phyloP scores from a whole-genome alignment of 2,888 invertebrate species.

The Drosophila monieri region DNA sequence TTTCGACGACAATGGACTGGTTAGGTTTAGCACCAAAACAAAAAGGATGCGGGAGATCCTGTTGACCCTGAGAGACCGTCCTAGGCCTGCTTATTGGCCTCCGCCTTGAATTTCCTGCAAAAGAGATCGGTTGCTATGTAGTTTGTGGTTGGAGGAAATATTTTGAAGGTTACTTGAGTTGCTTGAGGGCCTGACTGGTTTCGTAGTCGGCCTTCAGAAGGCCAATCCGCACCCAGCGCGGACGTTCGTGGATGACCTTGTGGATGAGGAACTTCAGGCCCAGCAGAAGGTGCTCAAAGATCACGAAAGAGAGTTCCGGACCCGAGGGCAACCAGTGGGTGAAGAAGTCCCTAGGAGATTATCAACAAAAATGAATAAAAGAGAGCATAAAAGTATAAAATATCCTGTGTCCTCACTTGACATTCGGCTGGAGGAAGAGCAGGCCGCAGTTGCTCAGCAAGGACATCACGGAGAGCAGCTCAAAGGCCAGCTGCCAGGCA shows the following conservation, averaged over 20 bases:
- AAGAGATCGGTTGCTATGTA: not conserved
- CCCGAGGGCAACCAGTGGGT: conserved; percentile 78
- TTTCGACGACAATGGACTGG: conserved; percentile 30
- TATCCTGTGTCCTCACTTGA: conserved; percentile 81
- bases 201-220: conserved; percentile 87
- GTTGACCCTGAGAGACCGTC: not conserved
- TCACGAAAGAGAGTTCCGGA: conserved; percentile 86
- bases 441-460: conserved; percentile 91
- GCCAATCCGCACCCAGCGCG: conserved; percentile 88
- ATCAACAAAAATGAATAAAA: not conserved
- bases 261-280: conserved; percentile 87
- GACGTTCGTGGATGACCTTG: conserved; percentile 89
- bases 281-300: conserved; percentile 88
- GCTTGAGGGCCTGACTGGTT: conserved; percentile 87
- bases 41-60: conserved; percentile 10
- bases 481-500: conserved; percentile 89
- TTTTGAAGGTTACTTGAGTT: conserved; percentile 72
- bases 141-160: not conserved
- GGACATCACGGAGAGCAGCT: conserved; percentile 86
- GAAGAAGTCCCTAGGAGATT: conserved; percentile 77
- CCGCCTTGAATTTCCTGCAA: conserved; percentile 43
- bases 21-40: conserved; percentile 34
- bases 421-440: conserved; percentile 88
- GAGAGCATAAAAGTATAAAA: no score
- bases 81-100: conserved; percentile 35